Evolutionary conservation across 2,797 vertebrate species (phyloP).

Genomic region (Gallinago nigripennis): DNA sequence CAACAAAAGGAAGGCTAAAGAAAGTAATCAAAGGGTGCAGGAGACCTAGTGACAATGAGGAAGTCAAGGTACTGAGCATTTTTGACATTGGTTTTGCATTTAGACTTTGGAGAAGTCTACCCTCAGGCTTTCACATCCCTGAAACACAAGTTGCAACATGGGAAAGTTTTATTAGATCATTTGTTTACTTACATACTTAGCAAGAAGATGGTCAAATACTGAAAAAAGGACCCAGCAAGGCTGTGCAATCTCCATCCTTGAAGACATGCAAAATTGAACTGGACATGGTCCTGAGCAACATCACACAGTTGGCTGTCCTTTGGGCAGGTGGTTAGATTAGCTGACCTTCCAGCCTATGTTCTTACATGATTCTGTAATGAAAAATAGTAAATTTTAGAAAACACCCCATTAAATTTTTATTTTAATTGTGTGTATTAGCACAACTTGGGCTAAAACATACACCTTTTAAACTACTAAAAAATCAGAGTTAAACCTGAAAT

Average conservation of each 20-base stretch:
- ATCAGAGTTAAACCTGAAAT: not conserved
- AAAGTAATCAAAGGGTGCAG: not conserved
- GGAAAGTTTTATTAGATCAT: not conserved
- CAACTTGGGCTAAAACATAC: not conserved
- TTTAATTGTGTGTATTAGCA: not conserved
- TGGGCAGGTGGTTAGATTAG: not conserved
- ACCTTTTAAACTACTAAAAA: not conserved
- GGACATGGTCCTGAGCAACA: not conserved
- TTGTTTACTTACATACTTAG: not conserved
- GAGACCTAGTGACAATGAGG: not conserved
- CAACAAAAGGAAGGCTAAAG: not conserved
- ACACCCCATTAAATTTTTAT: accelerated
- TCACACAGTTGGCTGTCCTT: not conserved
- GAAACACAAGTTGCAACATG: not conserved
- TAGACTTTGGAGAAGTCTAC: not conserved
- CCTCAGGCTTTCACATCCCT: not conserved
- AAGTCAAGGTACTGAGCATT: not conserved
- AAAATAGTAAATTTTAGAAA: not conserved
- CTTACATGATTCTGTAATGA: not conserved
- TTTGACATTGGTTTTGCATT: not conserved
- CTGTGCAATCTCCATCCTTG: not conserved
- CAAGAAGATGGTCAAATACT: not conserved
- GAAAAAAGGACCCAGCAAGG: not conserved
- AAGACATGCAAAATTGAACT: not conserved
- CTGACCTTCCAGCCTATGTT: not conserved